Percentiles rank a stretch among this genome's conserved stretches.
phyloP scores from a whole-genome alignment of 2,797 vertebrate genomes.

The Sebastes kiyomatsui region DNA sequence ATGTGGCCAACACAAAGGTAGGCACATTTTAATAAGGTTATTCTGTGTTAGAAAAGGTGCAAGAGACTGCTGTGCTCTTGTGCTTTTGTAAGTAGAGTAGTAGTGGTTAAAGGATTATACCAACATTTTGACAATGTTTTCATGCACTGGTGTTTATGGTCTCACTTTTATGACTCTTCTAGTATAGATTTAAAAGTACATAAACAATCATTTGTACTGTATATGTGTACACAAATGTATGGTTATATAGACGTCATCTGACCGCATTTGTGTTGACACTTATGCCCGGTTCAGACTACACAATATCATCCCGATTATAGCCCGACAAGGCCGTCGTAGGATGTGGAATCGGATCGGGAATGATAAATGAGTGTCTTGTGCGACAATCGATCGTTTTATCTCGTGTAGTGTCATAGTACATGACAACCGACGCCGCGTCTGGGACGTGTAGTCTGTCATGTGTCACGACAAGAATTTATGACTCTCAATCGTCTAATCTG shows the following conservation, averaged over 20 bases:
- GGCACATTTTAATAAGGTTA: neutral
- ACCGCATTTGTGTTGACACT: neutral
- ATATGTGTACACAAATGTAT: neutral
- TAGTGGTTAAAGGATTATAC: neutral
- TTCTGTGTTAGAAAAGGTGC: neutral
- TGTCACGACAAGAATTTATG: too few species aligned
- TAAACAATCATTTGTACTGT: neutral
- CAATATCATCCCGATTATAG: too few species aligned
- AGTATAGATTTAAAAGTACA: neutral
- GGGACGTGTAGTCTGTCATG: too few species aligned
- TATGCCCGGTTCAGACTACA: too few species aligned
- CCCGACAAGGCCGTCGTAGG: too few species aligned
- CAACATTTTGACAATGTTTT: neutral
- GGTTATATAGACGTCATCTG: neutral
- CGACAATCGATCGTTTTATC: too few species aligned
- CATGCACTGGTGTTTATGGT: neutral
- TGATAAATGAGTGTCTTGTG: too few species aligned
- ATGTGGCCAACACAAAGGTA: slow-evolving; percentile 99
- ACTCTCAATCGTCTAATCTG: too few species aligned
- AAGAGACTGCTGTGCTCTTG: neutral
- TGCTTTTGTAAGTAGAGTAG: neutral
- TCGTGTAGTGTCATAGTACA: too few species aligned
- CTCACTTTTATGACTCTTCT: neutral
- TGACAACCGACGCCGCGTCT: too few species aligned
- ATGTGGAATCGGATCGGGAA: too few species aligned